Conservation (phyloP, 2,888 invertebrate species). For the Drosophila mulleri region DNA sequence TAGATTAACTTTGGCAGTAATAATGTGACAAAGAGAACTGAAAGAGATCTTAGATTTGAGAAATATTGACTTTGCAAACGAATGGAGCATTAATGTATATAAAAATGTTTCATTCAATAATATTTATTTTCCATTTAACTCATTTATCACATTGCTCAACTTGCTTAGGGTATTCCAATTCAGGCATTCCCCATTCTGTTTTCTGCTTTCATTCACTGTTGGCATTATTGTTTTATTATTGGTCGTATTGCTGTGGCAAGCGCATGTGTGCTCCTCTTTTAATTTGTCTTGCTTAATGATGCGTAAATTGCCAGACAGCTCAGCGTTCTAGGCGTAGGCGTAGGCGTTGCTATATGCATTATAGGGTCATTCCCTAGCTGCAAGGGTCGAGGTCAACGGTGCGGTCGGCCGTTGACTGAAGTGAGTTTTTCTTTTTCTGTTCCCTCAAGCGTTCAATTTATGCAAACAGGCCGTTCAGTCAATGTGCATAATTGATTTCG, state of each 20-base stretch:
- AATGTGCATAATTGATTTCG: constrained; percentile 73
- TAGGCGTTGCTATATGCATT: constrained; percentile 10
- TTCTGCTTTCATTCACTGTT: constrained; percentile 19
- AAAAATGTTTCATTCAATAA: neutral
- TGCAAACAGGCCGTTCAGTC: constrained; percentile 31
- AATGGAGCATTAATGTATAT: neutral
- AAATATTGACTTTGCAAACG: neutral
- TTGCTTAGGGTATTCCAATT: constrained; percentile 4
- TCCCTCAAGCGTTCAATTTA: constrained; percentile 30
- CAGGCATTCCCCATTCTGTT: neutral
- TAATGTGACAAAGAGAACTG: neutral
- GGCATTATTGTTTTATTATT: constrained; percentile 61
- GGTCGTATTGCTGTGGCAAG: constrained; percentile 38
- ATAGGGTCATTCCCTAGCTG: constrained; percentile 32
- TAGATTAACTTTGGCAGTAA: neutral
- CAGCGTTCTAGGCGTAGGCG: constrained; percentile 29
- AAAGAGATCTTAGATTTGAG: neutral
- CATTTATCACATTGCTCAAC: neutral
- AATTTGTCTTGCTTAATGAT: constrained; percentile 68
- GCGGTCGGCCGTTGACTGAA: constrained; percentile 12
- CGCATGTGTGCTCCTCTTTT: constrained; percentile 45
- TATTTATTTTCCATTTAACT: neutral
- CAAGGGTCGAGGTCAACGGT: constrained; percentile 70
- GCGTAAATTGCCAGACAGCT: constrained; percentile 68
- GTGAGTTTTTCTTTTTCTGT: neutral